Conservation (phyloP, 2,888 invertebrate genomes). For the Thyatira batis region DNA sequence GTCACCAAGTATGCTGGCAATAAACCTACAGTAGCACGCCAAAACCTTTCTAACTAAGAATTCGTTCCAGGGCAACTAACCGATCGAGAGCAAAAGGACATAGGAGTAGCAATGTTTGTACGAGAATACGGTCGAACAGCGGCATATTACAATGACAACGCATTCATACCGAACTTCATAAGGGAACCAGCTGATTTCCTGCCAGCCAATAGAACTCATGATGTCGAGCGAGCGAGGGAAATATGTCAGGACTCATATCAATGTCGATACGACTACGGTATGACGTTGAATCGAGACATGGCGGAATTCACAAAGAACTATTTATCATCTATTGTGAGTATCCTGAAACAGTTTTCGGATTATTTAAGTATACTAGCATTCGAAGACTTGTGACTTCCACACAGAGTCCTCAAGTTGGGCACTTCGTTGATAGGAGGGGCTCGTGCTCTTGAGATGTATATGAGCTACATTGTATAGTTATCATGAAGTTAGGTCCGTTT, state of each 20-base stretch:
- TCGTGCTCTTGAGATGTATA: too few species aligned
- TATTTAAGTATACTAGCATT: too few species aligned
- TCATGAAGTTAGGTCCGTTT: too few species aligned
- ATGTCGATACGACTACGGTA: constrained; percentile 93
- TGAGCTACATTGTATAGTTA: too few species aligned
- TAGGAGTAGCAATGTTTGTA: constrained; percentile 89
- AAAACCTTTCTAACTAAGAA: too few species aligned
- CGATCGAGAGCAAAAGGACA: constrained; percentile 87
- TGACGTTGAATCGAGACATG: constrained; percentile 91
- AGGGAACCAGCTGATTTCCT: constrained; percentile 87
- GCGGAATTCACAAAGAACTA: constrained; percentile 94
- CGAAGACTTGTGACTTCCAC: too few species aligned
- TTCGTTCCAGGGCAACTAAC: constrained; percentile 90
- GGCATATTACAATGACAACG: constrained; percentile 89
- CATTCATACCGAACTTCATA: constrained; percentile 89
- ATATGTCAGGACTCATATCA: constrained; percentile 92
- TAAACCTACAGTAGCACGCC: too few species aligned
- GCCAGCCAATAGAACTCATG: constrained; percentile 86
- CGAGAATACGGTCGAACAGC: constrained; percentile 91
- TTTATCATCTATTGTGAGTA: constrained; percentile 83
- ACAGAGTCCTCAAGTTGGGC: too few species aligned
- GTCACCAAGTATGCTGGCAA: too few species aligned
- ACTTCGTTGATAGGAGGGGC: too few species aligned
- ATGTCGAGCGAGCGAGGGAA: constrained; percentile 84
- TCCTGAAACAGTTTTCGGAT: not conserved